Percentiles rank a stretch among this genome's conserved stretches.
These are phyloP conservation scores for Penaeus monodon DNA, from an alignment of 2,888 invertebrate species.

Conservation along the genomic window DNA sequence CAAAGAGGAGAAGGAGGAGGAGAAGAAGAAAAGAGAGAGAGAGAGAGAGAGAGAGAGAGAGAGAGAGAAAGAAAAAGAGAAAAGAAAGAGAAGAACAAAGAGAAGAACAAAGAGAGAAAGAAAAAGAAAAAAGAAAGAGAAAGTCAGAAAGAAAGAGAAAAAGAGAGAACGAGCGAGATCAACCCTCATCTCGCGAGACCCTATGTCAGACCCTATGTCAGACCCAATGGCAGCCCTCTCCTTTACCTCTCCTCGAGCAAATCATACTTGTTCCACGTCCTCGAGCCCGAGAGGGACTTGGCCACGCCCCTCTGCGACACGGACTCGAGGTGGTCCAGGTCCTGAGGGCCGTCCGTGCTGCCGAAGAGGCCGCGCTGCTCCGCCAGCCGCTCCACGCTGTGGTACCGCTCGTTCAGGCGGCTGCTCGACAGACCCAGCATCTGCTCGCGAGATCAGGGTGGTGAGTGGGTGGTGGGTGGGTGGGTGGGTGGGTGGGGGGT, in stretches of 20 bases:
- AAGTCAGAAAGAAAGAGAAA: too few relatives aligned
- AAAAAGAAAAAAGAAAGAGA: too few relatives aligned
- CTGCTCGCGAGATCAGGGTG: conserved; percentile 7
- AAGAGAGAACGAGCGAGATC: too few relatives aligned
- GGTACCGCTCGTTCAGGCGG: conserved; percentile 87
- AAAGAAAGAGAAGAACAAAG: too few relatives aligned
- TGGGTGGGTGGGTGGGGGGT: too few relatives aligned
- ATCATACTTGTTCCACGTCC: conserved; percentile 64
- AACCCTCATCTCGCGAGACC: background rate
- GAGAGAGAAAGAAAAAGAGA: too few relatives aligned
- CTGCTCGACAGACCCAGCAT: conserved; percentile 74
- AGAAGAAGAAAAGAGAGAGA: too few relatives aligned
- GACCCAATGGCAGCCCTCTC: background rate
- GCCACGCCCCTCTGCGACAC: conserved; percentile 50
- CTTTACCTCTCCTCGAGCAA: conserved; percentile 49
- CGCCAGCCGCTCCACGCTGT: conserved; percentile 59
- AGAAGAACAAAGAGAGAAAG: too few relatives aligned
- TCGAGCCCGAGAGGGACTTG: conserved; percentile 54
- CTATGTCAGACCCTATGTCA: background rate
- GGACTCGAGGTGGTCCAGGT: conserved; percentile 59
- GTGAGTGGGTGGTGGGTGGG: background rate
- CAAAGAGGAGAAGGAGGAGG: too few relatives aligned
- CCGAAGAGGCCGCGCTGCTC: conserved; percentile 40
- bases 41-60: too few relatives aligned
- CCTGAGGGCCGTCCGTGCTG: conserved; percentile 3